phyloP scores from a whole-genome alignment of 1,140 invertebrate species.

The Lepidotrigona ventralis region DNA sequence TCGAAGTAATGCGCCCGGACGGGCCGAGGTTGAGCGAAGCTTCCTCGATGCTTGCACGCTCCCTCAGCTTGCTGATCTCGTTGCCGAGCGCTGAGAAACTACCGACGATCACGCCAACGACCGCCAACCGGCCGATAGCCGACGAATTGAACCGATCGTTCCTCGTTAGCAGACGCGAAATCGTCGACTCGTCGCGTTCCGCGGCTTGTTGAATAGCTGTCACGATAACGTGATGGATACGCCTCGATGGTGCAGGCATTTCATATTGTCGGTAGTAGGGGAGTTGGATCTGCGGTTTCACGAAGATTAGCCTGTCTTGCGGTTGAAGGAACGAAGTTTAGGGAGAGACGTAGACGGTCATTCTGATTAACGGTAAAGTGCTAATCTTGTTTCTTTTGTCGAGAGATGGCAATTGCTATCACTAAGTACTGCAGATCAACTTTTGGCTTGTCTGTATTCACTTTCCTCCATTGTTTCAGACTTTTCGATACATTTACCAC shows the following conservation, averaged over 20 bases:
- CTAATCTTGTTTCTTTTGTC: not conserved
- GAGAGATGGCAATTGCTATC: not conserved
- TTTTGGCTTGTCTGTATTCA: too few species aligned
- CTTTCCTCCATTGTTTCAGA: too few species aligned
- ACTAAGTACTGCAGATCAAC: too few species aligned
- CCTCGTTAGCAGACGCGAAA: conserved; percentile 26
- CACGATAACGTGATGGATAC: conserved; percentile 3
- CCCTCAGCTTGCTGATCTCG: not conserved
- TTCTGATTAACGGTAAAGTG: not conserved
- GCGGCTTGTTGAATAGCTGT: conserved; percentile 11
- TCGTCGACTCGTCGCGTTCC: not conserved
- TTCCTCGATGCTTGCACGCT: conserved; percentile 54
- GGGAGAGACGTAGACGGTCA: not conserved
- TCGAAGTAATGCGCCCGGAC: conserved; percentile 61
- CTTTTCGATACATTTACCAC: too few species aligned
- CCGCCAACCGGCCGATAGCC: not conserved
- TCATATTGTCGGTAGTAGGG: not conserved
- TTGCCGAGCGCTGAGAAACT: not conserved
- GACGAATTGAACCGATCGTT: not conserved
- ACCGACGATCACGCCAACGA: not conserved
- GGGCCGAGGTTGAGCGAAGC: conserved; percentile 57
- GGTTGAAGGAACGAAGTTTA: not conserved
- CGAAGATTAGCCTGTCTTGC: not conserved
- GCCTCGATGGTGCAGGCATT: not conserved
- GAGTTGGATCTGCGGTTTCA: not conserved